Conservation (phyloP, 2,888 invertebrate genomes). For the Mellilla xanthometata region DNA sequence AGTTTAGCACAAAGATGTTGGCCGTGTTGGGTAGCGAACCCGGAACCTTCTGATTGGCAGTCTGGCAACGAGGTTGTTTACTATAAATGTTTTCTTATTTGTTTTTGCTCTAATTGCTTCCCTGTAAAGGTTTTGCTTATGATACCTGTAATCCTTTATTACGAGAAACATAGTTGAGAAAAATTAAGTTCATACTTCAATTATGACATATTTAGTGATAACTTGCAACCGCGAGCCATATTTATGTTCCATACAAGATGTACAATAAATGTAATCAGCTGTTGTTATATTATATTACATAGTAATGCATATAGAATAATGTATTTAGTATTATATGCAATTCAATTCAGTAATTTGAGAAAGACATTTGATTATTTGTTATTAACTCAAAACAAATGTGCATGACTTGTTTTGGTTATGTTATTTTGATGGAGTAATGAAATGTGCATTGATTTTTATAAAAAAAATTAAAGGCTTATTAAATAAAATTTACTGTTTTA, state of each 20-base stretch:
- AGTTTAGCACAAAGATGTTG: too few relatives aligned
- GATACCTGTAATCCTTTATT: too few relatives aligned
- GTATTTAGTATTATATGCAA: slow-evolving; percentile 26
- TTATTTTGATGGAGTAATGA: slow-evolving; percentile 57
- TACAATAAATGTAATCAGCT: slow-evolving; percentile 41
- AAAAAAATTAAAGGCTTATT: slow-evolving; percentile 71
- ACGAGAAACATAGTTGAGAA: too few relatives aligned
- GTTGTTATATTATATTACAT: slow-evolving; percentile 14
- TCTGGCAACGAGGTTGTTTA: too few relatives aligned
- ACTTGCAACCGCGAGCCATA: slow-evolving; percentile 58
- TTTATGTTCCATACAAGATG: slow-evolving; percentile 61
- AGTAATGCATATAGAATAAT: slow-evolving; percentile 4
- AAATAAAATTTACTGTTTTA: slow-evolving; percentile 36
- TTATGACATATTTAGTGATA: slow-evolving; percentile 5
- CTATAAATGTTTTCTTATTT: too few relatives aligned
- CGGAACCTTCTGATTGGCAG: too few relatives aligned
- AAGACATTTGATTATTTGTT: slow-evolving; percentile 32
- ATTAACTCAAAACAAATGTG: slow-evolving; percentile 26
- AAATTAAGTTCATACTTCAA: too few relatives aligned
- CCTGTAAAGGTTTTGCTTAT: too few relatives aligned
- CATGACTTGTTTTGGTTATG: slow-evolving; percentile 43
- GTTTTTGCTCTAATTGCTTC: too few relatives aligned
- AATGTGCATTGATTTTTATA: slow-evolving; percentile 75
- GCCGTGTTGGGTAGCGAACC: too few relatives aligned
- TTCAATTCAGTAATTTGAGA: slow-evolving; percentile 21